Evolutionary conservation across 2,113 vertebrate species (phyloP).

Genomic region (Solenodon paradoxus): DNA sequence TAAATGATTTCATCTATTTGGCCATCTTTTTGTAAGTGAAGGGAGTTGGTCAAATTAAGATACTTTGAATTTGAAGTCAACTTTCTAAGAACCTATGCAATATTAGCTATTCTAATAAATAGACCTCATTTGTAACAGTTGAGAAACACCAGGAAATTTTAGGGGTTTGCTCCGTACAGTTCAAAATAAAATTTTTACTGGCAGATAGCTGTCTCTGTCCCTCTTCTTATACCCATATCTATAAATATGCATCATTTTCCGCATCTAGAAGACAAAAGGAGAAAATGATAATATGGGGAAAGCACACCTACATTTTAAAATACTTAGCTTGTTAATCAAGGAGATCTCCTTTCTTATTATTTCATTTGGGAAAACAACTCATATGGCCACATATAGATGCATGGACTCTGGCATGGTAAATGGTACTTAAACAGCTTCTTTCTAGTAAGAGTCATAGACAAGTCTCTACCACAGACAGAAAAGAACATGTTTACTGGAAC

Average conservation of each 20-base stretch:
- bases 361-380: background rate
- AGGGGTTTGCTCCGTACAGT: background rate
- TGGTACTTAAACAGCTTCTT: background rate
- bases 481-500: too few species aligned
- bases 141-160: background rate
- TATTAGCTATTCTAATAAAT: background rate
- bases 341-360: background rate
- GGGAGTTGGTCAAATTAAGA: background rate
- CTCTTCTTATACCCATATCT: background rate
- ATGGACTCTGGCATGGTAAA: too few species aligned
- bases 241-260: background rate
- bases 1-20: too few species aligned
- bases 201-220: background rate
- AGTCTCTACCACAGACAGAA: background rate
- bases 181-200: background rate
- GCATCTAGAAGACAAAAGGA: background rate
- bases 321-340: background rate
- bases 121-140: background rate
- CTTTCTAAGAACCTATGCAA: too few species aligned
- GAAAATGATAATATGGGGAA: background rate
- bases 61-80: too few species aligned
- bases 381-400: background rate
- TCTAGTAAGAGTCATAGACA: background rate
- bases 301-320: background rate
- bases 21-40: background rate